Base-by-base conservation (phyloP, 1,140 invertebrate genomes). In the Drosophila simulans region DNA sequence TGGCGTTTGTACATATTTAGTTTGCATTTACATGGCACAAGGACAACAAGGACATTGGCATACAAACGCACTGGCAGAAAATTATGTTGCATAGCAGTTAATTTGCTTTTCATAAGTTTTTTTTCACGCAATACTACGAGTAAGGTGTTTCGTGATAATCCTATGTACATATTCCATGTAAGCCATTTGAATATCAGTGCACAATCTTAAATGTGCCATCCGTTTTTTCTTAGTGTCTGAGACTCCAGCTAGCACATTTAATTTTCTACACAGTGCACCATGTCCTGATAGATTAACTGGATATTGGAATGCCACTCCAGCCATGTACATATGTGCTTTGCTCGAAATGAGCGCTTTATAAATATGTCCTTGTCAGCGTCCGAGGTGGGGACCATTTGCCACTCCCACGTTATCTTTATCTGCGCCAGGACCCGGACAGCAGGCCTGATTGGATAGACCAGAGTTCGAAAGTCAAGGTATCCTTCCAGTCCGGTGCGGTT, bases 1-100 rank as follows among this genome's bases (percentile, higher is more conserved):
- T 83, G 83, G 63, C 78, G 76, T 77, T 81, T 79, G 83, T 88
- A 74, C 81, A 79, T 88, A 88, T 86, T 86, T 86, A 86, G 83
- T 88, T 86, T 86, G 83, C 83, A 86, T 86, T 86, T 82, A 88
- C 82, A 88, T 88, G 68, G 77, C 70, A 71, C 58, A 17, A 17
- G 17, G 17, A 76, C 27, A 71, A 46, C 65, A 70, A 70, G 48
- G 54, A 64, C 56, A 60, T 62, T 48, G 37, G 54, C 57, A 64
- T 7, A 59, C 22, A 54, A 17, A 48, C 11, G 17, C 73, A 59
- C 77, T 77, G 77, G 25, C 43, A 73, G 51, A 78, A 77, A 37
- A 13, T 4, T 12, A 8, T 10, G 8, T 8, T 8, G 3, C 8
- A 8, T 8, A 31, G 31, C 31, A 31, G 8, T 31, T 31, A 31